Conservation (phyloP, 2,888 invertebrate species). For the Eledone cirrhosa region DNA sequence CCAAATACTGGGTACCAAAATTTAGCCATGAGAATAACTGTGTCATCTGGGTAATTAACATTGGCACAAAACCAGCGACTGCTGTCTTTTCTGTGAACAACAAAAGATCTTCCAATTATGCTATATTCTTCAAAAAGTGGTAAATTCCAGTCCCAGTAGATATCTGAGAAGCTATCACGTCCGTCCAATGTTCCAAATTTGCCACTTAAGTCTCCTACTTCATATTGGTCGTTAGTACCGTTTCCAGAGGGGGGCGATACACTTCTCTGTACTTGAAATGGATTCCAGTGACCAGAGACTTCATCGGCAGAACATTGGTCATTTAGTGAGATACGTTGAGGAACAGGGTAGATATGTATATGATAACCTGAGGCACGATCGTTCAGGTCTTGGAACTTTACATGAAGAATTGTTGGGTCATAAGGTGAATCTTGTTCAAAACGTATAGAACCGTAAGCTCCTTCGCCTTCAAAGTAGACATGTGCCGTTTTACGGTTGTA, state of each 20-base stretch:
- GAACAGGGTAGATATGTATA: conserved; percentile 68
- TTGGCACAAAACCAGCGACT: conserved; percentile 68
- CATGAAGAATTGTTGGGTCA: conserved; percentile 72
- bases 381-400: conserved; percentile 68
- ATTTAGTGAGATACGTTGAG: conserved; percentile 47
- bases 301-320: conserved; percentile 71
- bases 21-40: conserved; percentile 80
- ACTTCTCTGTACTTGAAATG: conserved; percentile 68
- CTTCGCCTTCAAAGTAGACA: conserved; percentile 69
- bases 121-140: conserved; percentile 83
- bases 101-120: conserved; percentile 82
- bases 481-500: conserved; percentile 48
- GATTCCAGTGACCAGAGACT: conserved; percentile 79
- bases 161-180: conserved; percentile 67
- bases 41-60: conserved; percentile 68
- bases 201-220: conserved; percentile 87
- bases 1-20: conserved; percentile 91
- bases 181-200: conserved; percentile 83
- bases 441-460: conserved; percentile 81
- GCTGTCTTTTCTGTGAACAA: conserved; percentile 73
- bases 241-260: conserved; percentile 68
- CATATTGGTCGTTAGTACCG: conserved; percentile 89
- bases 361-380: conserved; percentile 65
- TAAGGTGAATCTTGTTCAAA: conserved; percentile 83
- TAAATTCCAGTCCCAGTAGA: conserved; percentile 82